A percentile compares a stretch with the other conserved stretches of the same genome.
These are phyloP conservation scores for Emys orbicularis DNA, from an alignment of 2,797 vertebrate genomes.

Conservation along the genomic window DNA sequence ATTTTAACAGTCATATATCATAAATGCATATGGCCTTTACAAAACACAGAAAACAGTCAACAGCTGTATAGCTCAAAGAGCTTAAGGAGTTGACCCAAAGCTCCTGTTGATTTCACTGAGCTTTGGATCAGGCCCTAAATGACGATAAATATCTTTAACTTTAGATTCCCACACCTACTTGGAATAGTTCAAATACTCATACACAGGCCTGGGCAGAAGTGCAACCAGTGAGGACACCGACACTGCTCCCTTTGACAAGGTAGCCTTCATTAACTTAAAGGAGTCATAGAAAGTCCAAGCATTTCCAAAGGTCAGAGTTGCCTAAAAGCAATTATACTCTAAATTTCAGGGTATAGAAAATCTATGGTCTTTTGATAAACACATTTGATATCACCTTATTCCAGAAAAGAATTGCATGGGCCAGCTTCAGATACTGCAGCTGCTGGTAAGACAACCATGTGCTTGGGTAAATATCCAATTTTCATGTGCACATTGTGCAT, in stretches of 20 bases:
- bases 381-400: not conserved
- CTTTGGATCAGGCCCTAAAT: not conserved
- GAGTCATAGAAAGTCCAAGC: not conserved
- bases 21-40: not conserved
- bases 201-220: slow-evolving; percentile 24
- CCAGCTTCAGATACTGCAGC: not conserved
- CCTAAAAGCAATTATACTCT: not conserved
- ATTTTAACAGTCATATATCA: not conserved
- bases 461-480: not conserved
- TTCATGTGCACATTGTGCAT: not conserved
- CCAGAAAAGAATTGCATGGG: not conserved
- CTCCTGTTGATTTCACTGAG: not conserved
- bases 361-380: not conserved
- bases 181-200: not conserved
- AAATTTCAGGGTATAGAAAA: not conserved
- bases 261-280: slow-evolving; percentile 9
- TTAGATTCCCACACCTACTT: not conserved
- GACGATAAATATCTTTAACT: not conserved
- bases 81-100: not conserved
- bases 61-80: not conserved
- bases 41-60: not conserved
- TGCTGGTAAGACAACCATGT: not conserved
- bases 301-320: not conserved
- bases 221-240: not conserved
- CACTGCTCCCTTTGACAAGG: not conserved